phyloP scores from a whole-genome alignment of 1,140 invertebrate species.

The Diuraphis noxia region DNA sequence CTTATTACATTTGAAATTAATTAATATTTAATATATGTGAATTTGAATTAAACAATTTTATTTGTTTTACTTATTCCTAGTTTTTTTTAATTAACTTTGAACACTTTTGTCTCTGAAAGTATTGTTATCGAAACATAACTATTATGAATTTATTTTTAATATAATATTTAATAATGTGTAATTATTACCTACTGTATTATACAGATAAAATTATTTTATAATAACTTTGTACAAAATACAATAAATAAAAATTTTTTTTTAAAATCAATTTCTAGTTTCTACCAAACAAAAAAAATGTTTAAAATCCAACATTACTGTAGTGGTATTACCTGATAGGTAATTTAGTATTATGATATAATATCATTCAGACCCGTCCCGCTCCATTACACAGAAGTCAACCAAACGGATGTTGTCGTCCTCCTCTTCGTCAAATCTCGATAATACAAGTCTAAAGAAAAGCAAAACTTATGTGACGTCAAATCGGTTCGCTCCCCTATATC shows the following conservation, averaged over 20 bases:
- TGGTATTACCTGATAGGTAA: background rate
- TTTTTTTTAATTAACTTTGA: background rate
- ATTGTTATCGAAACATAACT: too few species aligned
- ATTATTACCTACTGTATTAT: background rate
- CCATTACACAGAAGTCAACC: too few species aligned
- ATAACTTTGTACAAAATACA: background rate
- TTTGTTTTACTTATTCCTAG: background rate
- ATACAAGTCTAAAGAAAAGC: too few species aligned
- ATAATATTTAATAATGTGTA: background rate
- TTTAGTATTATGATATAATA: background rate
- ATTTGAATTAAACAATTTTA: background rate
- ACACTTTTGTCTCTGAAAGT: background rate
- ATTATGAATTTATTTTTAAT: too few species aligned
- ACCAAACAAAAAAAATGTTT: too few species aligned
- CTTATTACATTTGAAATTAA: background rate
- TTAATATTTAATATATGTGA: conserved; percentile 8
- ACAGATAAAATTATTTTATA: too few species aligned
- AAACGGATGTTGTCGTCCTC: too few species aligned
- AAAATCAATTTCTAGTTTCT: background rate
- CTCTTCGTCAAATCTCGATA: too few species aligned
- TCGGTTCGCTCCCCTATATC: too few species aligned
- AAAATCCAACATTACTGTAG: background rate
- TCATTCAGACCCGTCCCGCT: too few species aligned
- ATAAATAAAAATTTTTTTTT: background rate
- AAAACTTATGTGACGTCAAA: too few species aligned